Evolutionary conservation across 2,888 invertebrate genomes (phyloP).

Genomic region (Hirtodrosophila histrioides): DNA sequence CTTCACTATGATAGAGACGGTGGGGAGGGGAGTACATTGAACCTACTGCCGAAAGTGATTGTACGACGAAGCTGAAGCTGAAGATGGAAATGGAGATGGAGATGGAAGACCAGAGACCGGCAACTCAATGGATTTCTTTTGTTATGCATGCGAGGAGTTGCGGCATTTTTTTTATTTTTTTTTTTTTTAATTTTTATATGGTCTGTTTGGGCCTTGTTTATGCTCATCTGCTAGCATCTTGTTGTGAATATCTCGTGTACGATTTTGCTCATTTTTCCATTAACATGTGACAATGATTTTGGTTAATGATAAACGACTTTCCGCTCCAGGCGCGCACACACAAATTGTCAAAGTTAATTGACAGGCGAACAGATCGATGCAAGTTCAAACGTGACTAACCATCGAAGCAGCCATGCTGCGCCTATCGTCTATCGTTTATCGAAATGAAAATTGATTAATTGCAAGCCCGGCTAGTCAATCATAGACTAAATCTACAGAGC

Average conservation of each 20-base stretch:
- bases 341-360: constrained; percentile 55
- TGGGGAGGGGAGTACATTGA: constrained; percentile 56
- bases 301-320: constrained; percentile 51
- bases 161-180: background rate
- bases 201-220: constrained; percentile 10
- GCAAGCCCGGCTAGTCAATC: constrained; percentile 30
- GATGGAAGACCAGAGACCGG: constrained; percentile 12
- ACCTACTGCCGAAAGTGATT: constrained; percentile 66
- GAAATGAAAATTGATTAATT: constrained; percentile 39
- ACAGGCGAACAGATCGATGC: constrained; percentile 38
- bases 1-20: constrained; percentile 23
- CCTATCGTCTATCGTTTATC: constrained; percentile 33
- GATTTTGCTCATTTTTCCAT: constrained; percentile 28
- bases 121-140: constrained; percentile 45
- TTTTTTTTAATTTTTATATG: background rate
- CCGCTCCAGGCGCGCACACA: constrained; percentile 16
- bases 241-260: constrained; percentile 25
- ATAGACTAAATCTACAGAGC: constrained; percentile 30
- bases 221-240: constrained; percentile 19
- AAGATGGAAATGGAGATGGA: constrained; percentile 31
- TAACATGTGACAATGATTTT: constrained; percentile 50
- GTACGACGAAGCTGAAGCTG: constrained; percentile 30
- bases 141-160: constrained; percentile 14
- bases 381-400: constrained; percentile 36
- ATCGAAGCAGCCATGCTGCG: background rate